Base-by-base conservation (phyloP, 2,113 vertebrate genomes). In the Tylochromis polylepis region DNA sequence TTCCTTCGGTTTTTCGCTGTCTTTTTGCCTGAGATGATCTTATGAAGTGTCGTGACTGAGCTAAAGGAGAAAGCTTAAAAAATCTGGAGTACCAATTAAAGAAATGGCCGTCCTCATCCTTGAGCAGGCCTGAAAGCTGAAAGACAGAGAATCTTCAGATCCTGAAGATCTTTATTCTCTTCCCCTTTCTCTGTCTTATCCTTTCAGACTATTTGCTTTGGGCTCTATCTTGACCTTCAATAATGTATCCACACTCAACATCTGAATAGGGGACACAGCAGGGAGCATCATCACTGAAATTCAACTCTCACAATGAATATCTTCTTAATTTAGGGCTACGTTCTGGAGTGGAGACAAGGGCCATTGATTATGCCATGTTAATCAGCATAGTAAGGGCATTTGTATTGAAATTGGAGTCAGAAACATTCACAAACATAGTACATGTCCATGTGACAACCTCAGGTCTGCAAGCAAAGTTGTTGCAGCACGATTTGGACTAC, bases 11-110 rank as follows among this genome's bases (percentile, higher is more conserved):
- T 81, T 67, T 79, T 85, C 84, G 11, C 55, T 51, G 80, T 80
- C 83, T 79, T 84, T 87, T 29, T 62, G 79, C 81, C 80, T 5
- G 4, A 79, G 89, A 65, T 89, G 79, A 91, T 93, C 90, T 89
- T 81, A 84, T 85, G 82, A 92, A 83, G 85, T 75, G 86, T 81
- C 65, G 58, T 84, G 83, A 84, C 82, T 65, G 55, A 49, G 56
- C 85, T 86, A 91, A 94, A 92, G 84, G 85, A 86, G 83, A 91
- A 92, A 89, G 89, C 89, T 92, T 93, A 82, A 88, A 90, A 91
- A 86, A 91, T 94, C 85, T 89, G 49, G 56, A 86, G 88, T 88
- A 88, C 83, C 91, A 94, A 93, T 94, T 95, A 92, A 86, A 91
- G 88, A 86, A 83, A 14, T 8, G 5, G 14, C 56, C 14, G 11